Conservation (phyloP, 2,888 invertebrate species). For the Polydrusus pterygomalis region DNA sequence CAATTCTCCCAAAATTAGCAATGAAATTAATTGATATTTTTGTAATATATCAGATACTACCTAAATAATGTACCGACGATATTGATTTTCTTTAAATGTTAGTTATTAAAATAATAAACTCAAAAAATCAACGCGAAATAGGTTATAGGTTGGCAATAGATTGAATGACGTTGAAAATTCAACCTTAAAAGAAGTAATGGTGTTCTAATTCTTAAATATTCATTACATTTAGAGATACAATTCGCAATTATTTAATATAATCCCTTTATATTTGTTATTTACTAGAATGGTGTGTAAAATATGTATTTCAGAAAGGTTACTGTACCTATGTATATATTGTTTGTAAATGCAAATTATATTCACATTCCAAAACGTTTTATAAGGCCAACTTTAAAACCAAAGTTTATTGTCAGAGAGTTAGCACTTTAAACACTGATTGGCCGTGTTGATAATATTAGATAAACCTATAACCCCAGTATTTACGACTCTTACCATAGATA, state of each 20-base stretch:
- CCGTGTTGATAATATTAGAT: background rate
- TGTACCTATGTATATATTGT: constrained; percentile 32
- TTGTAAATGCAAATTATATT: constrained; percentile 29
- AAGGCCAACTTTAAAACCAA: constrained; percentile 48
- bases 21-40: too few relatives aligned
- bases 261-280: constrained; percentile 8
- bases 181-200: too few relatives aligned
- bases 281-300: background rate
- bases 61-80: too few relatives aligned
- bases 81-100: too few relatives aligned
- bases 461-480: too few relatives aligned
- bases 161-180: too few relatives aligned
- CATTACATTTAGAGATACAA: background rate
- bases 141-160: too few relatives aligned
- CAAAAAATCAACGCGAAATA: too few relatives aligned
- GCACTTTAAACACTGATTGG: constrained; percentile 12
- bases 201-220: constrained; percentile 4
- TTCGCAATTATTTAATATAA: background rate
- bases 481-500: too few relatives aligned
- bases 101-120: too few relatives aligned
- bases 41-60: too few relatives aligned
- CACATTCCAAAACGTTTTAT: constrained; percentile 43
- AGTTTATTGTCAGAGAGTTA: constrained; percentile 27
- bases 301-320: constrained; percentile 4
- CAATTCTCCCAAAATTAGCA: too few relatives aligned